Conservation (phyloP, 2,888 invertebrate genomes). For the Holacanthella duospinosa region DNA sequence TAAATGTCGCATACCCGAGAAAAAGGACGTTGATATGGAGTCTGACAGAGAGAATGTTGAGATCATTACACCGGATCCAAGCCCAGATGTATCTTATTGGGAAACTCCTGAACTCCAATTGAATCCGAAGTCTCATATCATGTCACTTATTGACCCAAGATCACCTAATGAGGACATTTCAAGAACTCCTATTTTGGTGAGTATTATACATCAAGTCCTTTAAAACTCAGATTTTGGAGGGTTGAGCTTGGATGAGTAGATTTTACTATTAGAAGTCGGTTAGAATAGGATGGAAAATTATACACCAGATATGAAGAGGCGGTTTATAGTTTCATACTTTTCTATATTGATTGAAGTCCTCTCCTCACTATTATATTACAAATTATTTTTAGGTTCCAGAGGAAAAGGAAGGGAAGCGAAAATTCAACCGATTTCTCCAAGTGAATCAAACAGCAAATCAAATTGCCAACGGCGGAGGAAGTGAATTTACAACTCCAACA, state of each 20-base stretch:
- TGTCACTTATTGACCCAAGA: conserved; percentile 2
- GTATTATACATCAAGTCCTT: neutral
- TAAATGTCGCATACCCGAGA: too few species aligned
- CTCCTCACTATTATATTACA: neutral
- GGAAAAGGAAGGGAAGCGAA: neutral
- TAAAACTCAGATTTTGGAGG: too few species aligned
- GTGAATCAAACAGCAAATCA: neutral
- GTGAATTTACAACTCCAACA: neutral
- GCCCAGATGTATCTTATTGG: neutral
- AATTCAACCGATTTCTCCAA: neutral
- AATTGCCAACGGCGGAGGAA: neutral
- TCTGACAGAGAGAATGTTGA: too few species aligned
- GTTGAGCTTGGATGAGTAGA: too few species aligned
- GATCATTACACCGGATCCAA: too few species aligned
- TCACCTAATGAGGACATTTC: conserved; percentile 5
- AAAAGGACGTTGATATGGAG: too few species aligned
- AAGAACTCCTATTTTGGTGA: conserved; percentile 6
- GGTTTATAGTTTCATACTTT: too few species aligned
- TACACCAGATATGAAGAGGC: too few species aligned
- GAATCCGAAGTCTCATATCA: conserved; percentile 2
- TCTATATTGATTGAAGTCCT: neutral
- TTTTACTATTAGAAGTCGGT: too few species aligned
- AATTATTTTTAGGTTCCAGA: neutral
- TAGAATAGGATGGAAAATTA: too few species aligned
- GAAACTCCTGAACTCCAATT: neutral